Evolutionary conservation across 2,888 invertebrate genomes (phyloP), one percentile per base, ranked within the genome.

Genomic region (Periphyllus acericola): DNA sequence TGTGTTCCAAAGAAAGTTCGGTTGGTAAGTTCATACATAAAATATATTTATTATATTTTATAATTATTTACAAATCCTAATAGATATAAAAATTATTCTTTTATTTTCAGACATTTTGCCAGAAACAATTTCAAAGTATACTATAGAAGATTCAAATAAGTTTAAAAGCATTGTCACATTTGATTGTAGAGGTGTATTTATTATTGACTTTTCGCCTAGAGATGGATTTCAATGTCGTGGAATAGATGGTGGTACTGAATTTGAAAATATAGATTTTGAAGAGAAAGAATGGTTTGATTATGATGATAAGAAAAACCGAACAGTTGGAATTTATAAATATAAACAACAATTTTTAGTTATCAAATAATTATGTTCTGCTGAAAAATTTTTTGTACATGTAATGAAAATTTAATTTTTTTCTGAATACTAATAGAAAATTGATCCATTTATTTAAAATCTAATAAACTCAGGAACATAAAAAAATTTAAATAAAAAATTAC

Each of bases 251-350:
- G 81, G 76, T n/a, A 89, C 84, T 32, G 11, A 25, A 66, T 89
- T 89, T 36, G 74, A 89, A 32, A 85, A 89, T 76, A n/a, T 89
- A 9, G 71, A 89, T 68, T 76, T 89, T 19, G 81, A 81, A 29
- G 89, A 89, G 34, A 85, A 55, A 75, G 89, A 89, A 85, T 89
- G 89, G 89, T 85, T 83, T 21, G 89, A 89, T 55, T 89, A 89
- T 85, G 84, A 85, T 68, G 89, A 85, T 29, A 85, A n/a, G 40
- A 19, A 79, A 40, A 83, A 78, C 29, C 85, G 81, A 29, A 85
- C 89, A 19, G 89, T 89, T 74, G 89, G 89, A 68, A 85, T 89
- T 84, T 89, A 85, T 85, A 85, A 89, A 74, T 29, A 85, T 17
- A 21, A 85, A 36, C 80, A 89, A 75, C 46, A 81, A 52, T 80